A percentile compares a stretch with the other conserved stretches of the same genome.
phyloP scores from a whole-genome alignment of 1,140 invertebrate genomes.

The Neodiprion pinetum region DNA sequence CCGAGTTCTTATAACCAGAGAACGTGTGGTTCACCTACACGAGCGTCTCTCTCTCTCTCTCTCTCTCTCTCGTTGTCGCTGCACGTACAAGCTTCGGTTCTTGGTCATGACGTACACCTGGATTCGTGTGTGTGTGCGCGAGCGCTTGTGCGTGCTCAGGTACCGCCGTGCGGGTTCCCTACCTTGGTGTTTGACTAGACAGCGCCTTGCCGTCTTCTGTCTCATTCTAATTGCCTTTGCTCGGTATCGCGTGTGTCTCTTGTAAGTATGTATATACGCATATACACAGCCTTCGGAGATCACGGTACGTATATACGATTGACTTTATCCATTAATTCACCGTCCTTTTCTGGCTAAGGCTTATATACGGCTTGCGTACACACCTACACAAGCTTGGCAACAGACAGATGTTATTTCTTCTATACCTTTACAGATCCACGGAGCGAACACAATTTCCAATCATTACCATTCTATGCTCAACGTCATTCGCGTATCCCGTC shows the following conservation, averaged over 20 bases:
- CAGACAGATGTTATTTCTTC: background rate
- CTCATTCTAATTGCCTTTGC: background rate
- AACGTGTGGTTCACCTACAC: background rate
- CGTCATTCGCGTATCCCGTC: conserved; percentile 2
- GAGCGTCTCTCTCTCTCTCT: conserved; percentile 3
- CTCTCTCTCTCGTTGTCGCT: background rate
- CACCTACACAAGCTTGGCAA: background rate
- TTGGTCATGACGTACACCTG: background rate
- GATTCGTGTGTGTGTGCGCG: background rate
- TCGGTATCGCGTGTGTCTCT: background rate
- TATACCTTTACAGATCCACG: no score
- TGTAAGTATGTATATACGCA: no score
- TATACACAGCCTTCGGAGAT: background rate
- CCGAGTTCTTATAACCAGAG: background rate
- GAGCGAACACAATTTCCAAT: background rate
- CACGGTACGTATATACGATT: background rate
- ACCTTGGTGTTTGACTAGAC: background rate
- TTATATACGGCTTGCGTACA: background rate
- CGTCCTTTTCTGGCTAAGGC: background rate
- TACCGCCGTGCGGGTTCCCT: background rate
- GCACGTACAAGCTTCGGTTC: background rate
- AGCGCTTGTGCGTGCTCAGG: background rate
- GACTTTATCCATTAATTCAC: conserved; percentile 2
- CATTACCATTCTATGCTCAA: background rate
- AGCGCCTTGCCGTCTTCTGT: background rate